Evolutionary conservation across 2,797 vertebrate species (phyloP), one percentile per base, ranked within the genome.

Genomic region (Harpagifer antarcticus): DNA sequence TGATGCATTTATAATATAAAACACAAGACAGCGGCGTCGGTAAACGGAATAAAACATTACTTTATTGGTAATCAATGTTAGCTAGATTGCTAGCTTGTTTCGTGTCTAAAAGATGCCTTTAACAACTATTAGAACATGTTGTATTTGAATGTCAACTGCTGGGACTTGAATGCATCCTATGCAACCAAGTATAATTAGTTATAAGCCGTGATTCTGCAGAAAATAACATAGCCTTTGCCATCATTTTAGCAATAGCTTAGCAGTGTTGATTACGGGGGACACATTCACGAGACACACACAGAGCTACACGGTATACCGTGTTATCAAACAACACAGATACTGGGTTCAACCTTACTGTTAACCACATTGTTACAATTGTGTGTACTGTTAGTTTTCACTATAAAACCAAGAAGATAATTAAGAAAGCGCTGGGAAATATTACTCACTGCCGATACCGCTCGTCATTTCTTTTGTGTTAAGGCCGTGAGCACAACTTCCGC

Each of bases 401-500:
- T 1, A 10, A 40, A 47, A 20, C 2, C 6, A 43, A 6, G 2
- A 16, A 17, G 0, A 19, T 33, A 50, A 20, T 2, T 0, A 0
- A 72, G 4, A 63, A 43, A 74, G 3, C 57, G 11, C 13, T 11
- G 3, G 23, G 19, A 74, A 68, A 73, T 23, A 40, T 40, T 92
- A 97, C 97, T 97, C 85, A 97, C 97, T 98, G 60, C 97, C 97
- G 3, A 97, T 94, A 17, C 97, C 96, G 40, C 96, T 88, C 93
- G 97, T 95, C 97, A 98, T 98, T 88, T 96, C 78, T 90, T 84
- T 90, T 78, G 78, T 74, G 70, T 71, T 42, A 45, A 85, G 82
- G 75, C 79, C 78, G 54, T 17, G 45, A 42, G 23, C 73, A 57
- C 77, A 81, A 89, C 84, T 85, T 92, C 89, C 91, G 84, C 78